These are phyloP conservation scores for Girardinichthys multiradiatus DNA, from an alignment of 2,113 vertebrate species.

Conservation along the genomic window DNA sequence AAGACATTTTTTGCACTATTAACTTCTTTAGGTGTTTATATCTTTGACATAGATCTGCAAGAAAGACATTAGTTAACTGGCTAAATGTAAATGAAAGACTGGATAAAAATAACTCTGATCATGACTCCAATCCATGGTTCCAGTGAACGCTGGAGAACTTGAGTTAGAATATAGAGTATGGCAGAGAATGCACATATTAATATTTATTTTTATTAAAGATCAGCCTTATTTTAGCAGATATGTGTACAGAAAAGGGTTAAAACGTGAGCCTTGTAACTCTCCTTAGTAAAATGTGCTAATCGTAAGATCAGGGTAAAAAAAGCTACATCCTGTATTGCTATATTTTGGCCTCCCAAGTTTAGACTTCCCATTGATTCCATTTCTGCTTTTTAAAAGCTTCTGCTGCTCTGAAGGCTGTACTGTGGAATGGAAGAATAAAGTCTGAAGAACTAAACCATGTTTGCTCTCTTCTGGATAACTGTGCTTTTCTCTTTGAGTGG, in stretches of 20 bases:
- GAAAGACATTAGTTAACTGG: no score
- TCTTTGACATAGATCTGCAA: no score
- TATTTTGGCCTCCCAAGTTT: neutral
- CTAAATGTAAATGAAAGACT: no score
- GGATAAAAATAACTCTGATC: no score
- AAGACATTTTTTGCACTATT: neutral
- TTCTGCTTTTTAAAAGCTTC: neutral
- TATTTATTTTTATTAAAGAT: no score
- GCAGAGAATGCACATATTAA: no score
- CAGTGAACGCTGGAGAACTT: no score
- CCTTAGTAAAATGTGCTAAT: neutral
- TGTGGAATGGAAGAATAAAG: neutral
- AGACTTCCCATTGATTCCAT: slow-evolving; percentile 7
- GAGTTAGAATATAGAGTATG: neutral
- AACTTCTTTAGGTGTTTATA: no score
- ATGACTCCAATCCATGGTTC: no score
- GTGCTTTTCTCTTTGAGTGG: slow-evolving; percentile 22
- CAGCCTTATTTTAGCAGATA: neutral
- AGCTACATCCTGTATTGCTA: slow-evolving; percentile 18
- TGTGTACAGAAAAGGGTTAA: neutral
- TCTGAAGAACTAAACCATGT: slow-evolving; percentile 30
- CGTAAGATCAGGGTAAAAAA: rapidly evolving
- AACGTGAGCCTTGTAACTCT: neutral
- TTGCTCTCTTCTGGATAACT: slow-evolving; percentile 27
- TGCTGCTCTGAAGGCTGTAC: neutral